Percentiles rank a stretch among this genome's conserved stretches.
These are phyloP conservation scores for Lophochroa leadbeateri DNA, from an alignment of 2,113 vertebrate genomes.

Conservation along the genomic window DNA sequence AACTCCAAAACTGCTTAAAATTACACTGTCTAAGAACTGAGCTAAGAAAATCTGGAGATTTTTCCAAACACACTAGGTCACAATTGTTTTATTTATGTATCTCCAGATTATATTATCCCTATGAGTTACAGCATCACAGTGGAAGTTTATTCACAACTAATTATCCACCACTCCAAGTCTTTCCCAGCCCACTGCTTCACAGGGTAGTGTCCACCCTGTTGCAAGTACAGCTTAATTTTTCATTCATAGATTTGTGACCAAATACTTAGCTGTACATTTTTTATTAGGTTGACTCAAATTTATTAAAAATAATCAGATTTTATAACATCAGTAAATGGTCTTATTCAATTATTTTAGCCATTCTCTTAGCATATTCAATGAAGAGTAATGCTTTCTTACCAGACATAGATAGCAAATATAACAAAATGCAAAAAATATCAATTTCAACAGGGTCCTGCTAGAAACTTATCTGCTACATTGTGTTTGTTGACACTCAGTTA, in stretches of 20 bases:
- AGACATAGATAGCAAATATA: not conserved
- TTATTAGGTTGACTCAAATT: not conserved
- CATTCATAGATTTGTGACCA: not conserved
- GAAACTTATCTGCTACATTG: not conserved
- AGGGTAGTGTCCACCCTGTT: not conserved
- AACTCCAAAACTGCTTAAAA: not conserved
- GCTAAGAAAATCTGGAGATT: not conserved
- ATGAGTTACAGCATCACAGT: not conserved
- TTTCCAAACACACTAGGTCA: not conserved
- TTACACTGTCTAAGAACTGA: not conserved
- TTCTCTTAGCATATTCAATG: not conserved
- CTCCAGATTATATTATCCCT: not conserved
- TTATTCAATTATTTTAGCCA: not conserved
- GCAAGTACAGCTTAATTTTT: not conserved
- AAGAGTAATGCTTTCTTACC: not conserved
- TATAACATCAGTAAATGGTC: not conserved
- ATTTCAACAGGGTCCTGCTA: not conserved
- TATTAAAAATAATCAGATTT: not conserved
- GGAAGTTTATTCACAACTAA: not conserved
- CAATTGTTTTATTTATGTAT: not conserved
- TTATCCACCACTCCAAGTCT: not conserved
- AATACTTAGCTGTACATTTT: not conserved
- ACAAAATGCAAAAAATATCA: not conserved
- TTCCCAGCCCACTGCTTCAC: not conserved
- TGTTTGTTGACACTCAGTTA: not conserved